Evolutionary conservation across 2,888 invertebrate genomes (phyloP), one percentile per base, ranked within the genome.

Genomic region (Cataglyphis cursor): DNA sequence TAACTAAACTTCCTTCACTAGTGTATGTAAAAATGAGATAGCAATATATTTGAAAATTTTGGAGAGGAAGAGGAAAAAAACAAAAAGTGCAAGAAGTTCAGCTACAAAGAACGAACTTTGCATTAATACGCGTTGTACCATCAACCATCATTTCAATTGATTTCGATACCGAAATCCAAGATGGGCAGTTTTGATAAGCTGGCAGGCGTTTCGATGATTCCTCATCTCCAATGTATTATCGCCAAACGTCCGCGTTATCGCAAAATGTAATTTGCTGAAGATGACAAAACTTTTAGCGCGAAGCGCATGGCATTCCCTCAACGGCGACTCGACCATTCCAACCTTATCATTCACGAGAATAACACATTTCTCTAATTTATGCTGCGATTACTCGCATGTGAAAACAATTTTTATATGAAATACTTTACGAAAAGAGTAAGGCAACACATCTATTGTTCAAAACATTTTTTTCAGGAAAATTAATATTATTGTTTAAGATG

Each of bases 261-360:
- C 12, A 18, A 51, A 51, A 65, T 83, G 81, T 82, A 82, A 82
- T 10, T 78, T 61, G 41, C 54, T 18, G 62, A 76, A 73, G 31
- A 88, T 87, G 89, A 90, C 81, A 83, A 88, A 31, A 28, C 76
- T 78, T 6, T 73, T 80, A 41, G n/a, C 15, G 35, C 48, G 35
- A 21, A 44, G 18, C 15, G 54, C 51, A 57, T 31, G 12, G 44
- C 62, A 28, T 38, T 2, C 57, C 38, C 3, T 51, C 8, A 18
- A 68, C 61, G 61, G 73, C 24, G 24, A 48, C 61, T 54, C 61
- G 5, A 12, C 59, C 66, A 64, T 44, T 73, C 83, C 87, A 89
- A 89, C 89, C 90, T 88, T 65, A 8, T 18, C 72, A 38, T 54
- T 6, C 15, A n/a, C 18, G 57, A 21, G 54, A n/a, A 57, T n/a